Evolutionary conservation across 2,113 vertebrate genomes (phyloP).

Genomic region (Hypanus sabinus): DNA sequence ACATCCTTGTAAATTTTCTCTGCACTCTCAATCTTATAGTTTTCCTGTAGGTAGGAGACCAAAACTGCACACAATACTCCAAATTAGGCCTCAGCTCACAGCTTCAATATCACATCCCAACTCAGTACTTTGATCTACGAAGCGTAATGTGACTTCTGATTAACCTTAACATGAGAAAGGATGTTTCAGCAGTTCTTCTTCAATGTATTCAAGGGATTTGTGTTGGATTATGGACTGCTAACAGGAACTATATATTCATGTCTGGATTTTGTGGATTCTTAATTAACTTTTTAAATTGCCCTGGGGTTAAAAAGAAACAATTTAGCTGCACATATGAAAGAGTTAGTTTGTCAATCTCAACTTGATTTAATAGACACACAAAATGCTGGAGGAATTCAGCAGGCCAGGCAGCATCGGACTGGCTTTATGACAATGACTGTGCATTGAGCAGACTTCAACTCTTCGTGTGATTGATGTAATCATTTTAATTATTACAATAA

Average conservation of each 20-base stretch:
- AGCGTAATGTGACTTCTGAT: not conserved
- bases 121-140: too few species aligned
- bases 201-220: not conserved
- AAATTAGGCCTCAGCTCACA: too few species aligned
- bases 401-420: not conserved
- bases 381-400: too few species aligned
- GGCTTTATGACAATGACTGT: not conserved
- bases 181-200: not conserved
- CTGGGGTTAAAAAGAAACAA: not conserved
- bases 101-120: too few species aligned
- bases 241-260: not conserved
- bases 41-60: too few species aligned
- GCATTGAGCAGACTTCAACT: not conserved
- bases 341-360: not conserved
- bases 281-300: conserved; percentile 3
- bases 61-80: too few species aligned
- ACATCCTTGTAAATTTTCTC: too few species aligned
- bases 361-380: not conserved
- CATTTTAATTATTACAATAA: not conserved
- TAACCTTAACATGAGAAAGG: not conserved
- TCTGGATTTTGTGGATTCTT: not conserved
- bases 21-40: too few species aligned
- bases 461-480: not conserved
- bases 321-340: not conserved
- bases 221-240: not conserved